These are phyloP conservation scores for Hoplodrina ambigua DNA, from an alignment of 2,888 invertebrate species.

Conservation along the genomic window DNA sequence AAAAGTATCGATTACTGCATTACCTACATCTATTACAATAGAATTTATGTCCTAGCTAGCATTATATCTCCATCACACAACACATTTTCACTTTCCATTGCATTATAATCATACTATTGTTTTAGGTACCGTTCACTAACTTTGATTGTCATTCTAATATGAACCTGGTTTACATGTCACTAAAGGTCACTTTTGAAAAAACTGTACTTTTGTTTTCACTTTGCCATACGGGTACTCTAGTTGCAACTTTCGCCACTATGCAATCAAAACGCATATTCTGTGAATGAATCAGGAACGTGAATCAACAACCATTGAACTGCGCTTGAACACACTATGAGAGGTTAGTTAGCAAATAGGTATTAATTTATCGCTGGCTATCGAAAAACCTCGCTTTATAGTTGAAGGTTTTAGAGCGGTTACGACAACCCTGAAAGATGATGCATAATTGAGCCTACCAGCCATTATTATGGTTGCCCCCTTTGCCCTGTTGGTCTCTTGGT, in stretches of 20 bases:
- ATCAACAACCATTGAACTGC: not conserved
- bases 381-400: not conserved
- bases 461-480: not conserved
- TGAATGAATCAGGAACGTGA: conserved; percentile 10
- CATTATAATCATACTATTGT: conserved; percentile 19
- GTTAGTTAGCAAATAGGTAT: no score
- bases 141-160: not conserved
- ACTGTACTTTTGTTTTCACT: conserved; percentile 32
- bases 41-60: not conserved
- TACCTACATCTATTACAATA: not conserved
- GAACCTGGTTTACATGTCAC: accelerated
- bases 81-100: conserved; percentile 26
- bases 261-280: conserved; percentile 14
- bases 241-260: conserved; percentile 23
- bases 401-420: conserved; percentile 3
- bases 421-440: conserved; percentile 17
- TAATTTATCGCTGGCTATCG: no score
- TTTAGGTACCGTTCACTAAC: not conserved
- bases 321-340: not conserved
- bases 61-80: not conserved
- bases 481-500: no score
- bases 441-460: not conserved
- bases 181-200: conserved; percentile 9
- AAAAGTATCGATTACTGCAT: no score
- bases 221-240: conserved; percentile 1